phyloP scores from a whole-genome alignment of 2,113 vertebrate species.

The Jaculus jaculus region DNA sequence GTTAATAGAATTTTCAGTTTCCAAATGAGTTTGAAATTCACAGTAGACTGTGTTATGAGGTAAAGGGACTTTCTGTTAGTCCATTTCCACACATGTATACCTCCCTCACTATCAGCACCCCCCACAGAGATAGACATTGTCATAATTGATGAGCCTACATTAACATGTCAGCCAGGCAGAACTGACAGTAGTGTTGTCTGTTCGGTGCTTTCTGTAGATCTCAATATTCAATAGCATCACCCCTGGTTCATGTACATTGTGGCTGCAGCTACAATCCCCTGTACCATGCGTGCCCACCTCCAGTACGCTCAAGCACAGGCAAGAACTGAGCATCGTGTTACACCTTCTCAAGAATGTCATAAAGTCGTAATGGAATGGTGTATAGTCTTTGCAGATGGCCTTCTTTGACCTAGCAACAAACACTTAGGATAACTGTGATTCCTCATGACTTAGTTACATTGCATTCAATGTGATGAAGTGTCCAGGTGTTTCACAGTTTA shows the following conservation, averaged over 20 bases:
- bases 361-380: not conserved
- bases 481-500: not conserved
- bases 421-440: not conserved
- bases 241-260: no score
- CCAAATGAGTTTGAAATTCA: not conserved
- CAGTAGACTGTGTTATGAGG: not conserved
- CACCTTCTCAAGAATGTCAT: not conserved
- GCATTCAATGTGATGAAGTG: not conserved
- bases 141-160: not conserved
- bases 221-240: not conserved
- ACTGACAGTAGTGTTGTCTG: not conserved
- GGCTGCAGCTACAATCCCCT: not conserved
- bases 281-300: not conserved
- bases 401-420: not conserved
- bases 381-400: not conserved
- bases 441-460: not conserved
- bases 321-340: no score
- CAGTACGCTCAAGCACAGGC: not conserved
- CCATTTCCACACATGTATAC: no score
- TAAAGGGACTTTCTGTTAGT: not conserved
- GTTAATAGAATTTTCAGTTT: not conserved
- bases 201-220: not conserved
- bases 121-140: no score
- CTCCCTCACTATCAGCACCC: not conserved
- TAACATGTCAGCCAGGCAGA: not conserved